Evolutionary conservation across 2,797 vertebrate genomes (phyloP).

Genomic region (Echiichthys vipera): DNA sequence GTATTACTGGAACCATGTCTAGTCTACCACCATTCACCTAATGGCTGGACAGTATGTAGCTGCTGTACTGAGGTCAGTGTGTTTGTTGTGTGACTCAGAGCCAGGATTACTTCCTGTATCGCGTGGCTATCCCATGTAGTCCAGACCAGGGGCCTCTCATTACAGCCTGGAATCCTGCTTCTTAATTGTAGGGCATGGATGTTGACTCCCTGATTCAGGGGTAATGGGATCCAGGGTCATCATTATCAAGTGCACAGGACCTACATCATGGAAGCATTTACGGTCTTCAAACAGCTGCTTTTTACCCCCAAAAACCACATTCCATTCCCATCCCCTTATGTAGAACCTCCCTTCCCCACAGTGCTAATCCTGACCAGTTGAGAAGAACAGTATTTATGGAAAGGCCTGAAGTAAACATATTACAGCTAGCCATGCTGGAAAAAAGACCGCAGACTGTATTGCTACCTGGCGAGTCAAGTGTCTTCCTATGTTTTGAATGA

Average conservation of each 20-base stretch:
- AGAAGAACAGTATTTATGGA: constrained; percentile 63
- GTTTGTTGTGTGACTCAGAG: constrained; percentile 57
- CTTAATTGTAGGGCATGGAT: constrained; percentile 77
- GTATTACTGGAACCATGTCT: too few species aligned
- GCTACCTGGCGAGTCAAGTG: constrained; percentile 35
- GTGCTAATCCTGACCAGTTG: constrained; percentile 60
- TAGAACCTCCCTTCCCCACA: constrained; percentile 61
- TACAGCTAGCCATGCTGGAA: constrained; percentile 55
- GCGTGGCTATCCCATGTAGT: constrained; percentile 46
- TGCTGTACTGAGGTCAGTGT: constrained; percentile 56
- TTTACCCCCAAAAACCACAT: constrained; percentile 60
- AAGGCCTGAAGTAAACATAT: constrained; percentile 64
- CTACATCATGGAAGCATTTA: constrained; percentile 76
- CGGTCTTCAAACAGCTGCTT: constrained; percentile 77
- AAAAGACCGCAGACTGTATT: constrained; percentile 29
- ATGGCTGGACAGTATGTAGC: constrained; percentile 14
- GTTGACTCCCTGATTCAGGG: constrained; percentile 71
- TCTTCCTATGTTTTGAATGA: constrained; percentile 1
- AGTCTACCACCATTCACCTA: background rate
- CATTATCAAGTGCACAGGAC: constrained; percentile 77
- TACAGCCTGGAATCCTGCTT: constrained; percentile 70
- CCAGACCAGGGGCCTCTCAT: constrained; percentile 74
- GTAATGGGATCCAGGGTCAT: constrained; percentile 79
- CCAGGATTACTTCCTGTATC: constrained; percentile 66
- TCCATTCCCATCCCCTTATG: constrained; percentile 66